phyloP scores from a whole-genome alignment of 2,888 invertebrate species.

The Trypoxylon attenuatum region DNA sequence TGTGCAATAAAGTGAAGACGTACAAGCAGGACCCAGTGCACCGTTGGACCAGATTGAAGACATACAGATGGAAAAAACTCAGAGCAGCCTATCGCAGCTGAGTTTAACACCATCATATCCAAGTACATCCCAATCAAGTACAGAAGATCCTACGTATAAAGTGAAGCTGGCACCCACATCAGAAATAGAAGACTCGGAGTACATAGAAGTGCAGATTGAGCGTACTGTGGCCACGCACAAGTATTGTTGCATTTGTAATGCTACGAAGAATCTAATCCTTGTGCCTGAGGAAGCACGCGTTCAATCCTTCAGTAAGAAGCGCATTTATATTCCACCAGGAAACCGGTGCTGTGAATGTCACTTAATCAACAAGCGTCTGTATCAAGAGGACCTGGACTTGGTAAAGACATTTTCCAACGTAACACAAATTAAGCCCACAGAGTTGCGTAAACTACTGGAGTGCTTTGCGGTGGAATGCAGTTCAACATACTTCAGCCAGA shows the following conservation, averaged over 20 bases:
- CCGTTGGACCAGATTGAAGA: too few species aligned
- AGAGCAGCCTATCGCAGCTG: too few species aligned
- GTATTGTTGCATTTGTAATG: constrained; percentile 2
- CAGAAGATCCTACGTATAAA: too few species aligned
- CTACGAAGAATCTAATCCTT: not conserved
- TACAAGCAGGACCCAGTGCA: too few species aligned
- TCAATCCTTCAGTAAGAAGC: not conserved
- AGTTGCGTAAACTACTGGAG: not conserved
- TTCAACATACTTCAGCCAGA: not conserved
- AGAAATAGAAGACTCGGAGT: too few species aligned
- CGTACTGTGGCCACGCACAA: not conserved
- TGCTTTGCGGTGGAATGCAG: not conserved
- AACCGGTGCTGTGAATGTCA: constrained; percentile 6
- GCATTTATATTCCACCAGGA: constrained; percentile 6
- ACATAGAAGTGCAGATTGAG: not conserved
- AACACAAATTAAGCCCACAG: not conserved
- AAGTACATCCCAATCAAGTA: too few species aligned
- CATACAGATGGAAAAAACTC: too few species aligned
- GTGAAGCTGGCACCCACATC: too few species aligned
- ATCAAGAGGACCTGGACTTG: not conserved
- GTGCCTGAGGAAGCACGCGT: too few species aligned
- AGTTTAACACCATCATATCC: not conserved
- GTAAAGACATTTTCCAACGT: not conserved
- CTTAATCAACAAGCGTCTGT: constrained; percentile 7
- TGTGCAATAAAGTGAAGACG: too few species aligned